Percentiles rank a stretch among this genome's conserved stretches.
Conservation (phyloP, 2,113 vertebrate species). For the Python bivittatus region DNA sequence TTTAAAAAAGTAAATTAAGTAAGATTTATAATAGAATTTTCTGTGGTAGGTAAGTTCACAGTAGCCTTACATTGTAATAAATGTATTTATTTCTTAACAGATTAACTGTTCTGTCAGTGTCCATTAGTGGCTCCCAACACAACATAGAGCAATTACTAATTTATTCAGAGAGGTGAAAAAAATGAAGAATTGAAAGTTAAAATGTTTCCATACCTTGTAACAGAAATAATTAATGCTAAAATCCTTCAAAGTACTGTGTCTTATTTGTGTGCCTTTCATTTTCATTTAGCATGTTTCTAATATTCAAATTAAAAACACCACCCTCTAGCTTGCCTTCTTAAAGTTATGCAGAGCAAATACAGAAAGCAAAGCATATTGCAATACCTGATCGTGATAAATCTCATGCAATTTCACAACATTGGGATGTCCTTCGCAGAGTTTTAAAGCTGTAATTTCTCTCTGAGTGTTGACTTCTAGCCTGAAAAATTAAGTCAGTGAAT, state of each 20-base stretch:
- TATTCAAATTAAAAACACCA: neutral
- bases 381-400: conserved; percentile 95
- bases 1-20: neutral
- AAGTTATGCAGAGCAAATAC: neutral
- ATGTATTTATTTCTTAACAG: neutral
- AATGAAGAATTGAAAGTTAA: neutral
- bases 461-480: conserved; percentile 97
- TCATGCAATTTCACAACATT: conserved; percentile 96
- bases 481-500: conserved; percentile 53
- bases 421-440: conserved; percentile 94
- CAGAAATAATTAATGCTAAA: neutral
- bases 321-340: neutral
- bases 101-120: neutral
- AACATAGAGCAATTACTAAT: neutral
- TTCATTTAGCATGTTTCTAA: neutral
- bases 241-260: neutral
- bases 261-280: neutral
- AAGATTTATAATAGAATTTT: neutral
- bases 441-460: conserved; percentile 93
- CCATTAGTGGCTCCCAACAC: neutral
- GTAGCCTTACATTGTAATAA: neutral
- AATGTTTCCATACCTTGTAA: neutral
- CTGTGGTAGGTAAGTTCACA: neutral
- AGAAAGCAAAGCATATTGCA: neutral
- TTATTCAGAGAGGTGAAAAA: neutral